Evolutionary conservation across 2,797 vertebrate species (phyloP).

Genomic region (Garrulus glandarius): DNA sequence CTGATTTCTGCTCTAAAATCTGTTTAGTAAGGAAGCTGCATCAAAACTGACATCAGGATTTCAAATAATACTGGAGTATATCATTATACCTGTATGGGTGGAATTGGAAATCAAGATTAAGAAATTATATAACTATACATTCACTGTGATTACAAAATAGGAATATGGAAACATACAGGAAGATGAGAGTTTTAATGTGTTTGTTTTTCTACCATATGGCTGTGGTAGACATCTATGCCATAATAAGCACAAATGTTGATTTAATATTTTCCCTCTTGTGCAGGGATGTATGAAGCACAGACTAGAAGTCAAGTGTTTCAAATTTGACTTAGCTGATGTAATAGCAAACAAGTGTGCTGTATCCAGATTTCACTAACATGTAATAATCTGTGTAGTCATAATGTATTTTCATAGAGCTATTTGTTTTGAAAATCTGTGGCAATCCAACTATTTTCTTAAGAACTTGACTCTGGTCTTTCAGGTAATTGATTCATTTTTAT

Average conservation of each 20-base stretch:
- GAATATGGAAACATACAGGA: neutral
- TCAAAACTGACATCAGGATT: neutral
- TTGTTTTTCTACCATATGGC: neutral
- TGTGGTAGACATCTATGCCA: neutral
- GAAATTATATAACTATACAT: neutral
- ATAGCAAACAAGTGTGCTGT: neutral
- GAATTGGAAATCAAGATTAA: neutral
- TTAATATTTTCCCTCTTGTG: neutral
- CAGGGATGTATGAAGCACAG: neutral
- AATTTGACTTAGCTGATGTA: neutral
- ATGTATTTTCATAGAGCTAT: neutral
- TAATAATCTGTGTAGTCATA: neutral
- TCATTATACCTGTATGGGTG: neutral
- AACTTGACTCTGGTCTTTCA: neutral
- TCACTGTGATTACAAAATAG: neutral
- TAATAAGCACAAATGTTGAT: neutral
- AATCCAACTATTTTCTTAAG: neutral
- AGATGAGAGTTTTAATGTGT: neutral
- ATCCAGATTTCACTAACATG: neutral
- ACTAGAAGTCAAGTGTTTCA: neutral
- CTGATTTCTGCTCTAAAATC: neutral
- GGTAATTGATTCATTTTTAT: neutral
- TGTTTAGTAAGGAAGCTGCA: neutral
- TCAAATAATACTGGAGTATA: neutral
- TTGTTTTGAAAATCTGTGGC: neutral